These are phyloP conservation scores for Acrocephalus scirpaceus DNA, from an alignment of 2,797 vertebrate genomes.

Conservation along the genomic window DNA sequence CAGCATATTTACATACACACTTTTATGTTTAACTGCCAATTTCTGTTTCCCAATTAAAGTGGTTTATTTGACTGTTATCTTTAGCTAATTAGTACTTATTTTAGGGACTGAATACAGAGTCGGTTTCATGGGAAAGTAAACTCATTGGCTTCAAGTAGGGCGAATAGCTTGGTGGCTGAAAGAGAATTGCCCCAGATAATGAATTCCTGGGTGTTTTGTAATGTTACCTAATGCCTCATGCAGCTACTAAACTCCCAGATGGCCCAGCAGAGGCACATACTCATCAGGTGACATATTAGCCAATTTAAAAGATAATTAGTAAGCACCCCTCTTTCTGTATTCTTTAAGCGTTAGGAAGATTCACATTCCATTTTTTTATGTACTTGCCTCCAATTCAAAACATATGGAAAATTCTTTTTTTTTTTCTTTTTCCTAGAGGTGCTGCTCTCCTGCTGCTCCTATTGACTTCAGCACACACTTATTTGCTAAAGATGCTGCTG, in stretches of 20 bases:
- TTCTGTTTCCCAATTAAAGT: conserved; percentile 66
- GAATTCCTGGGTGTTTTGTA: conserved; percentile 35
- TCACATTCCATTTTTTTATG: not conserved
- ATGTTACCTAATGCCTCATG: conserved; percentile 40
- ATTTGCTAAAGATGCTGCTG: not conserved
- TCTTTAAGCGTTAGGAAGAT: conserved; percentile 33
- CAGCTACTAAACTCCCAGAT: conserved; percentile 47
- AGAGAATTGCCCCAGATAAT: conserved; percentile 51
- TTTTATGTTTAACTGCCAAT: conserved; percentile 68
- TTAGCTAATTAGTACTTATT: conserved; percentile 66
- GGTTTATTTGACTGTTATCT: conserved; percentile 68
- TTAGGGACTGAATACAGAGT: conserved; percentile 40
- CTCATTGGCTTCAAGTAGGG: conserved; percentile 6
- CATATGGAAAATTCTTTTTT: not conserved
- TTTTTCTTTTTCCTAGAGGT: not conserved
- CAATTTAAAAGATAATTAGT: conserved; percentile 59
- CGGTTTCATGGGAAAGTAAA: conserved; percentile 47
- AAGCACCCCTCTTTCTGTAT: not conserved
- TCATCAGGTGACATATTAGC: conserved; percentile 65
- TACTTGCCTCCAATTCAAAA: not conserved
- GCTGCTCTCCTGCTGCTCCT: not conserved
- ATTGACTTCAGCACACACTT: not conserved
- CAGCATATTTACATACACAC: conserved; percentile 64
- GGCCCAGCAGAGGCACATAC: conserved; percentile 25
- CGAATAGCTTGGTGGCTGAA: conserved; percentile 11